Evolutionary conservation across 1,140 invertebrate genomes (phyloP).

Genomic region (Achatina immaculata): DNA sequence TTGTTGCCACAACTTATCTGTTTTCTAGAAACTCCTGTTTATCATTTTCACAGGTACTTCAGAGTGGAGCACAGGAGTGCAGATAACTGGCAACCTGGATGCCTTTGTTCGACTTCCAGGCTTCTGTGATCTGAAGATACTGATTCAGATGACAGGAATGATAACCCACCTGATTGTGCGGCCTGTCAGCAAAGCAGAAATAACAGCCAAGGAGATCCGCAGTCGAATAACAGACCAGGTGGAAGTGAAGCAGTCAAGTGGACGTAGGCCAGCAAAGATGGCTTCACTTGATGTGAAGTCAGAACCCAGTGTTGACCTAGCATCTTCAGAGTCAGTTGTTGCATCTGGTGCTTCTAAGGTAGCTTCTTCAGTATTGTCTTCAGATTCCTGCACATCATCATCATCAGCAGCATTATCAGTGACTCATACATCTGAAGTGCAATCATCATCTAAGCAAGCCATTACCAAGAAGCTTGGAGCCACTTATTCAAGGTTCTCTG

Average conservation of each 20-base stretch:
- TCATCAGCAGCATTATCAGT: not conserved
- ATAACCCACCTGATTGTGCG: conserved; percentile 75
- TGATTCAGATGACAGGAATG: conserved; percentile 74
- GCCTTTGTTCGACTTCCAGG: conserved; percentile 78
- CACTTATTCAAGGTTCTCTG: not conserved
- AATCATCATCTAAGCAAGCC: not conserved
- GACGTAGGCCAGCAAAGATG: conserved; percentile 9
- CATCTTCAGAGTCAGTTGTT: not conserved
- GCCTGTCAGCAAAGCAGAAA: conserved; percentile 79
- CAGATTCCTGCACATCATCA: not conserved
- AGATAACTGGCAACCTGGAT: conserved; percentile 64
- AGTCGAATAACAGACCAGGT: conserved; percentile 72
- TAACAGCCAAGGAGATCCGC: conserved; percentile 81
- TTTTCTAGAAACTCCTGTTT: too few relatives aligned
- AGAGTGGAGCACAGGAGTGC: conserved; percentile 70
- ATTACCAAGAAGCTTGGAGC: not conserved
- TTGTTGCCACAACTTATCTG: too few relatives aligned
- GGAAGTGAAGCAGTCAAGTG: conserved; percentile 33
- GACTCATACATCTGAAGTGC: not conserved
- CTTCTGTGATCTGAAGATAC: conserved; percentile 80
- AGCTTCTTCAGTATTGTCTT: conserved; percentile 7
- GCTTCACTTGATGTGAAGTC: not conserved
- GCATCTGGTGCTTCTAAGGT: not conserved
- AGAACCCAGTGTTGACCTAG: not conserved
- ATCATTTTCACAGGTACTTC: conserved; percentile 28